These are phyloP conservation scores for Scomber japonicus DNA, from an alignment of 2,113 vertebrate genomes.

Conservation along the genomic window DNA sequence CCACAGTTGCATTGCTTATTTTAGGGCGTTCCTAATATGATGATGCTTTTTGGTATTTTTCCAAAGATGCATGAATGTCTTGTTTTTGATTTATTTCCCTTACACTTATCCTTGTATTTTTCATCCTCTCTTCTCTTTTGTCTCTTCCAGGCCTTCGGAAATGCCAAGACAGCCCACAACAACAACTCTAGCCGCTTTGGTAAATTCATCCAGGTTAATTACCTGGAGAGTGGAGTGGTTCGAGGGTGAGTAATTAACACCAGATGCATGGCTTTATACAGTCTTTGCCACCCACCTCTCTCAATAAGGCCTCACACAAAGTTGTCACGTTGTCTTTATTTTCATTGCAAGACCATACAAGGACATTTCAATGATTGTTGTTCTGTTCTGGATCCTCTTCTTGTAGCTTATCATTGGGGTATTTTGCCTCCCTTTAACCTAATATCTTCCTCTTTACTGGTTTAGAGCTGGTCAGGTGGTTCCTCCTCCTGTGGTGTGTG, in stretches of 20 bases:
- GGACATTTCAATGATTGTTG: not conserved
- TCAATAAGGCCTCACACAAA: not conserved
- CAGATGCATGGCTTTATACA: not conserved
- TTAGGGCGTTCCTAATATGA: no score
- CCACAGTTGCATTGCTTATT: no score
- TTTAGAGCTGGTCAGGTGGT: slow-evolving; percentile 44
- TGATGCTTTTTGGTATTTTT: not conserved
- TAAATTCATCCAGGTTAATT: slow-evolving; percentile 99
- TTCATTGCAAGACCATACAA: not conserved
- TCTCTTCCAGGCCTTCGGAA: slow-evolving; percentile 91
- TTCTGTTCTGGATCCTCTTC: not conserved
- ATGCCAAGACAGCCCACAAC: slow-evolving; percentile 98
- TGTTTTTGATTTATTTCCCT: not conserved
- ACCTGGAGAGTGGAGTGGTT: slow-evolving; percentile 95
- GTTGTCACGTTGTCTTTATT: not conserved
- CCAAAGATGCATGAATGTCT: not conserved
- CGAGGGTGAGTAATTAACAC: slow-evolving; percentile 89
- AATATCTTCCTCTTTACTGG: slow-evolving; percentile 42
- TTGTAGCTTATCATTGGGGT: not conserved
- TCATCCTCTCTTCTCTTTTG: slow-evolving; percentile 21
- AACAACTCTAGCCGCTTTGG: slow-evolving; percentile 99
- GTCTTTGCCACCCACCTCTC: not conserved
- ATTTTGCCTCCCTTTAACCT: not conserved
- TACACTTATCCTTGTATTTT: not conserved
- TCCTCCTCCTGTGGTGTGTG: slow-evolving; percentile 20